phyloP scores from a whole-genome alignment of 2,797 vertebrate species.

The Dryobates pubescens region DNA sequence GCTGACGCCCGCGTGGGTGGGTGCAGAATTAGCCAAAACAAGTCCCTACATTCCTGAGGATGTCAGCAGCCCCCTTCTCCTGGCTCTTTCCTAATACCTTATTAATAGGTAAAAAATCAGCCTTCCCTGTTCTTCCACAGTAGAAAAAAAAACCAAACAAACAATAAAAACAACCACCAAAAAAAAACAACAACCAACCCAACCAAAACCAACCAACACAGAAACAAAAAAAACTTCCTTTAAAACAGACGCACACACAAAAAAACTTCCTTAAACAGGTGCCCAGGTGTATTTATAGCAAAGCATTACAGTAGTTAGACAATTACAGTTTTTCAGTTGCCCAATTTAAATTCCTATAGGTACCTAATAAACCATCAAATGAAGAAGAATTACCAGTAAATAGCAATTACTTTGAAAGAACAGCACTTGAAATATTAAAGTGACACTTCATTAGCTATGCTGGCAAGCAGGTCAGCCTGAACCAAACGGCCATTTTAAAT shows the following conservation, averaged over 20 bases:
- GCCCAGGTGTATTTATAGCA: slow-evolving; percentile 57
- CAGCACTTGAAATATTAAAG: slow-evolving; percentile 62
- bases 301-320: slow-evolving; percentile 55
- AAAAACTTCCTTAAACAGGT: slow-evolving; percentile 35
- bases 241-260: not conserved
- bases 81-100: slow-evolving; percentile 27
- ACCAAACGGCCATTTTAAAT: slow-evolving; percentile 16
- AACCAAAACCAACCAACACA: not conserved
- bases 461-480: slow-evolving; percentile 32
- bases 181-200: no score
- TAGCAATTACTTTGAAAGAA: slow-evolving; percentile 59
- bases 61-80: slow-evolving; percentile 29
- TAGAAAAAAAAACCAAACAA: not conserved
- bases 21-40: slow-evolving; percentile 67
- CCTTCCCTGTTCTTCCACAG: slow-evolving; percentile 12
- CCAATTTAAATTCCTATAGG: slow-evolving; percentile 56
- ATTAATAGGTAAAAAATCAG: slow-evolving; percentile 34
- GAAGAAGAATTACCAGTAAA: slow-evolving; percentile 64
- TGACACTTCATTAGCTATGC: slow-evolving; percentile 14
- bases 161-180: not conserved
- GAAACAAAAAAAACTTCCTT: slow-evolving; percentile 34
- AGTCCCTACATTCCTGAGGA: slow-evolving; percentile 48
- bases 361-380: slow-evolving; percentile 55
- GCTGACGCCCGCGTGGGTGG: slow-evolving; percentile 1
- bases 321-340: slow-evolving; percentile 68